Base-by-base conservation (phyloP, 2,797 vertebrate species). In the Acanthopagrus latus region DNA sequence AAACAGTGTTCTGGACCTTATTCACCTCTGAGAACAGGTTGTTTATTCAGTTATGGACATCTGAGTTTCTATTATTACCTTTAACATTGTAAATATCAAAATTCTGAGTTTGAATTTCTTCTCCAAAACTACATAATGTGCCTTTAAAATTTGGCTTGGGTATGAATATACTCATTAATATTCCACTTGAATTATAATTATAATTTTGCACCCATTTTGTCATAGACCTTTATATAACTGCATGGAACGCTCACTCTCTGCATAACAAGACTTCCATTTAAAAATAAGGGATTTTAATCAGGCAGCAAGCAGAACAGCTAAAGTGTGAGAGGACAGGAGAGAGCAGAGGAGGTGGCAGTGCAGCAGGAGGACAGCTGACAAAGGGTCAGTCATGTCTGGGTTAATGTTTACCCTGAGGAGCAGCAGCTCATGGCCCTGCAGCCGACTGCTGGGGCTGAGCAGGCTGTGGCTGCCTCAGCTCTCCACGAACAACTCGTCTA, bases 391-490 rank as follows among this genome's bases (percentile, higher is more conserved):
- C 3, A 94, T 80, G 85, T 93, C 91, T 38, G 80, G 91, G 92
- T 94, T 95, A 93, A 94, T 95, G 77, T 94, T 93, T 93, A 92
- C 66, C 78, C 66, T 73, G 23, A 78, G 84, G 73, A 56, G 82
- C 8, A 51, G 83, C 73, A 38, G 76, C 64, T 57, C 59, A 17
- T 84, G 85, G 85, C 77, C 79, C 70, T 43, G 78, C 27, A 72
- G 52, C 46, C 56, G 63, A 56, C 41, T 88, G 62, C 23, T 25
- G 2, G 67, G 71, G 47, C 79, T 85, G 55, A 59, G 52, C 64
- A 57, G 76, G 23, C 52, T 63, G 21, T 55, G 63, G 38, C 71
- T 73, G 62, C 63, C 74, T n/a, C 48, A 25, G 38, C 47, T 62
- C 25, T 48, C 17, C 67, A 76, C 79, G 64, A 77, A 55, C 67